Evolutionary conservation across 2,888 invertebrate genomes (phyloP).

Genomic region (Torymus tubicola): DNA sequence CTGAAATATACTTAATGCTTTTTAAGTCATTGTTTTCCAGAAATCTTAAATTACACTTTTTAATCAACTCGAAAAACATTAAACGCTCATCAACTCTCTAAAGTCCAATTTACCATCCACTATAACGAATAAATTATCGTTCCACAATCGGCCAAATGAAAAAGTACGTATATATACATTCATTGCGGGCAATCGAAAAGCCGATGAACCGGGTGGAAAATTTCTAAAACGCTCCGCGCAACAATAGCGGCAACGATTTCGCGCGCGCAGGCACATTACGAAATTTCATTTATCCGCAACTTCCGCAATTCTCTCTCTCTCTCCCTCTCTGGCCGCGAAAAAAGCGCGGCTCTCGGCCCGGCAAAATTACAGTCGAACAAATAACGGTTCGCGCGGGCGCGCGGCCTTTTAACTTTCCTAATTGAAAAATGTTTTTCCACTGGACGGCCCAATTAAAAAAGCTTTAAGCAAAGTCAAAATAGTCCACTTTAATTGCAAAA

Average conservation of each 20-base stretch:
- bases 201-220: conserved; percentile 15
- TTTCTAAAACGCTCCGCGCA: conserved; percentile 12
- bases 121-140: no score
- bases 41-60: no score
- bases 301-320: conserved; percentile 8
- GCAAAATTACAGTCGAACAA: conserved; percentile 37
- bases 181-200: neutral
- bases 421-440: conserved; percentile 42
- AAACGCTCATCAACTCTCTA: no score
- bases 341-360: neutral
- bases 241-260: conserved; percentile 7
- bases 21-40: no score
- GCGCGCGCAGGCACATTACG: conserved; percentile 11
- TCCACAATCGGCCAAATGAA: no score
- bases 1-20: no score
- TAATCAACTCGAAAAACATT: no score
- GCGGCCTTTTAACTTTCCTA: conserved; percentile 36
- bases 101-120: no score
- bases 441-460: conserved; percentile 41
- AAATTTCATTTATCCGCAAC: conserved; percentile 23
- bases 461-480: conserved; percentile 48
- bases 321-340: neutral
- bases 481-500: conserved; percentile 39
- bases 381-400: neutral
- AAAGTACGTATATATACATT: no score